phyloP scores from a whole-genome alignment of 2,888 invertebrate genomes.

The Watsonalla cultraria region DNA sequence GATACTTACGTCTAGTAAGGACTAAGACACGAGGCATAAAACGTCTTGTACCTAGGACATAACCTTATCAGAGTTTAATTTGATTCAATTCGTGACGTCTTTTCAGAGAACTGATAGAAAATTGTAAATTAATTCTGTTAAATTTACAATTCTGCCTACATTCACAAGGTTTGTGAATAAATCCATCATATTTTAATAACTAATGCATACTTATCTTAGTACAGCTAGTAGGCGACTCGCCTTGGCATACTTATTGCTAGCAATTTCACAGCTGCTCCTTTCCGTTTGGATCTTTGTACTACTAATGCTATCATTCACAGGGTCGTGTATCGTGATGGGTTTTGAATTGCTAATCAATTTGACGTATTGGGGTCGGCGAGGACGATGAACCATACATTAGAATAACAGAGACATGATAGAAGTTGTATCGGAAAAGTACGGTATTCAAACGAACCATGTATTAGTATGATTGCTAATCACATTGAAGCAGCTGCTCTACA shows the following conservation, averaged over 20 bases:
- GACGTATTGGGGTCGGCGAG: background rate
- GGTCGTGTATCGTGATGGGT: conserved; percentile 3
- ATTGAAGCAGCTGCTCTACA: too few species aligned
- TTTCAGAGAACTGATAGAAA: too few species aligned
- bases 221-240: conserved; percentile 14
- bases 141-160: background rate
- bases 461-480: too few species aligned
- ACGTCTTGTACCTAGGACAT: too few species aligned
- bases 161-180: background rate
- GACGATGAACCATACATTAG: background rate
- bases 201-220: conserved; percentile 7
- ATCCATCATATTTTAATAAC: background rate
- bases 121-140: too few species aligned
- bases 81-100: too few species aligned
- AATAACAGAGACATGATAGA: too few species aligned
- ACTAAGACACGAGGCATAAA: too few species aligned
- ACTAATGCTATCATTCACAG: conserved; percentile 5
- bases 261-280: conserved; percentile 38
- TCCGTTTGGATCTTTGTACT: conserved; percentile 17
- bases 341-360: conserved; percentile 4
- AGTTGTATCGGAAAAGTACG: too few species aligned
- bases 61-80: too few species aligned
- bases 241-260: conserved; percentile 40
- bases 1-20: too few species aligned
- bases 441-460: too few species aligned